phyloP scores from a whole-genome alignment of 2,113 vertebrate species.

The Pelvicachromis taeniatus region DNA sequence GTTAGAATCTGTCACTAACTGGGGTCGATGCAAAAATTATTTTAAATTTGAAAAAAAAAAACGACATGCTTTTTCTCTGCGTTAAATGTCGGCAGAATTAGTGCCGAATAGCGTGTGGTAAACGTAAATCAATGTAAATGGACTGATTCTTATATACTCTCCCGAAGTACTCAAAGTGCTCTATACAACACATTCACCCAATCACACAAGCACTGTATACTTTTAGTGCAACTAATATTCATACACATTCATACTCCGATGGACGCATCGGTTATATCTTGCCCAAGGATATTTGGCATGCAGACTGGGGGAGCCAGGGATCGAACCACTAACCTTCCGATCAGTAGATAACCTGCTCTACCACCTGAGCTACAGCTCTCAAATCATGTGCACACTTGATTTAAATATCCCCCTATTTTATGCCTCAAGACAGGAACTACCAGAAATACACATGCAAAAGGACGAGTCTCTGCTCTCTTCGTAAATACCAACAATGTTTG shows the following conservation, averaged over 20 bases:
- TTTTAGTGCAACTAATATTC: too few species aligned
- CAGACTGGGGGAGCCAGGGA: too few species aligned
- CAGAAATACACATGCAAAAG: background rate
- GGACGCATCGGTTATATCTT: too few species aligned
- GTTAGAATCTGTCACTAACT: background rate
- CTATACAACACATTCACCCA: too few species aligned
- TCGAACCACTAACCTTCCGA: too few species aligned
- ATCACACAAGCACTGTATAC: too few species aligned
- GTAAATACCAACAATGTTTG: accelerated
- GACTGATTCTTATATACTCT: too few species aligned
- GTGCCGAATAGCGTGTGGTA: background rate
- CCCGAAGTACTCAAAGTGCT: too few species aligned
- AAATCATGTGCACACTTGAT: background rate
- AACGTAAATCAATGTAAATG: accelerated
- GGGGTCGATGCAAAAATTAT: accelerated
- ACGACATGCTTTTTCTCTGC: accelerated
- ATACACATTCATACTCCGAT: too few species aligned
- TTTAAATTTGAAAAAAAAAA: background rate
- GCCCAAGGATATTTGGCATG: too few species aligned
- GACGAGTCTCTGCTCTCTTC: accelerated
- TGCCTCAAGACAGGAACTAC: background rate
- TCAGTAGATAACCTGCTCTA: too few species aligned
- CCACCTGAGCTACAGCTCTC: too few species aligned
- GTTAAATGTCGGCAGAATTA: background rate
- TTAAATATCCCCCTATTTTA: background rate